These are phyloP conservation scores for Limnothrissa miodon DNA, from an alignment of 2,113 vertebrate genomes.

Conservation along the genomic window DNA sequence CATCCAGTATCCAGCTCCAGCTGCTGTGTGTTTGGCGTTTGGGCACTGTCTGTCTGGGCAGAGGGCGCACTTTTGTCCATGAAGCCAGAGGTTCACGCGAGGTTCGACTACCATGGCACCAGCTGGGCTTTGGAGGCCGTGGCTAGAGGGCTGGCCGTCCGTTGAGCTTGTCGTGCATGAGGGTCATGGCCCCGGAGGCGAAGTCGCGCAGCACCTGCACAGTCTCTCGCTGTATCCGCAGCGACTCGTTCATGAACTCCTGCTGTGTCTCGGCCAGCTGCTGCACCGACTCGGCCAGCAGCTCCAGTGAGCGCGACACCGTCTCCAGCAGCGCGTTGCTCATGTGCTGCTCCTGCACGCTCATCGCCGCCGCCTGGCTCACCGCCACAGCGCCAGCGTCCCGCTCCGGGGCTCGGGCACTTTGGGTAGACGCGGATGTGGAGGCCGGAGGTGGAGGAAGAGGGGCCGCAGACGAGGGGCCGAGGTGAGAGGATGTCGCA, in stretches of 20 bases:
- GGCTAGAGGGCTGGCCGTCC: slow-evolving; percentile 69
- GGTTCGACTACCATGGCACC: background rate
- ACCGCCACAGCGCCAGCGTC: slow-evolving; percentile 33
- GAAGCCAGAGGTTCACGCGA: background rate
- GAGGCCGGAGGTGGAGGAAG: slow-evolving; percentile 22
- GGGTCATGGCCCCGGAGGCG: slow-evolving; percentile 66
- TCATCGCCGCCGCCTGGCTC: slow-evolving; percentile 60
- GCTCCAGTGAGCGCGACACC: slow-evolving; percentile 72
- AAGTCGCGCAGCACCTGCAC: slow-evolving; percentile 75
- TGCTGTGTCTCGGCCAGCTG: slow-evolving; percentile 76
- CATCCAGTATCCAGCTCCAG: too few relatives aligned
- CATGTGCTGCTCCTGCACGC: slow-evolving; percentile 74
- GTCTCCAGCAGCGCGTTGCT: slow-evolving; percentile 70
- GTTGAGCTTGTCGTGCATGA: slow-evolving; percentile 76
- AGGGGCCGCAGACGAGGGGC: slow-evolving; percentile 9
- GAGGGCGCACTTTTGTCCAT: background rate
- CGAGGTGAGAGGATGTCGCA: background rate
- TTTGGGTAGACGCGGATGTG: slow-evolving; percentile 9
- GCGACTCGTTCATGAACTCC: slow-evolving; percentile 72
- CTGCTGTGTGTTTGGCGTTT: too few relatives aligned
- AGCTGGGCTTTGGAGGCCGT: background rate
- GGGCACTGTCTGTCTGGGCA: background rate
- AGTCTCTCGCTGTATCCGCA: slow-evolving; percentile 73
- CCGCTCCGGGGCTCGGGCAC: background rate
- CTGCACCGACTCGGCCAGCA: slow-evolving; percentile 74